phyloP scores from a whole-genome alignment of 2,888 invertebrate genomes.

The Lumbricus terrestris region DNA sequence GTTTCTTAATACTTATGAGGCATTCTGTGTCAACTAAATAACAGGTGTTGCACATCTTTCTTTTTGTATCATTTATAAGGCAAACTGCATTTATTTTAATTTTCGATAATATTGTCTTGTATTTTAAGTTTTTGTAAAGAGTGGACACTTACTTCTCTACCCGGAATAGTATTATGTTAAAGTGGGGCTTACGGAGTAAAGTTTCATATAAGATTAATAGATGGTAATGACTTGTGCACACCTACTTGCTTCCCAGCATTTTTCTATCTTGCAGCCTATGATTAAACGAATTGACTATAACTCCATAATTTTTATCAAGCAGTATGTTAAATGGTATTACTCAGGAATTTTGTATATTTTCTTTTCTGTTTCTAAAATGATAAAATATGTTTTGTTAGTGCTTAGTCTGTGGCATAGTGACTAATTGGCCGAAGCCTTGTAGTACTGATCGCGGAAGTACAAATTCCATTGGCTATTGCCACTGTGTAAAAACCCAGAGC shows the following conservation, averaged over 20 bases:
- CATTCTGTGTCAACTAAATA: not conserved
- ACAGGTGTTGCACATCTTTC: not conserved
- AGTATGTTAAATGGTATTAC: not conserved
- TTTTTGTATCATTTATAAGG: not conserved
- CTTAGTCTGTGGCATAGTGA: not conserved
- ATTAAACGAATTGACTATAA: not conserved
- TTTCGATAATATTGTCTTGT: not conserved
- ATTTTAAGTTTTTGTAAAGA: not conserved
- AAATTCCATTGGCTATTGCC: not conserved
- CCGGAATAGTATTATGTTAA: not conserved
- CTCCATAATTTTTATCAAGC: not conserved
- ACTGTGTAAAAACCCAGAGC: not conserved
- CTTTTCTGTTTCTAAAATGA: not conserved
- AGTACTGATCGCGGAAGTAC: not conserved
- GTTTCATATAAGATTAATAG: not conserved
- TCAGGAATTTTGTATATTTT: not conserved
- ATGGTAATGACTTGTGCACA: not conserved
- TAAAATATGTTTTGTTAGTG: not conserved
- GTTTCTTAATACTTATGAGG: not conserved
- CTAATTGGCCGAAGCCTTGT: not conserved
- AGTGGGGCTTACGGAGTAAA: not conserved
- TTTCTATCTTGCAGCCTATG: not conserved
- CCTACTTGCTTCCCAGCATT: not conserved
- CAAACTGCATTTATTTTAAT: not conserved
- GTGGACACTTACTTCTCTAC: not conserved